Percentiles rank a stretch among this genome's conserved stretches.
These are phyloP conservation scores for Bombylius major DNA, from an alignment of 2,888 invertebrate species.

Conservation along the genomic window DNA sequence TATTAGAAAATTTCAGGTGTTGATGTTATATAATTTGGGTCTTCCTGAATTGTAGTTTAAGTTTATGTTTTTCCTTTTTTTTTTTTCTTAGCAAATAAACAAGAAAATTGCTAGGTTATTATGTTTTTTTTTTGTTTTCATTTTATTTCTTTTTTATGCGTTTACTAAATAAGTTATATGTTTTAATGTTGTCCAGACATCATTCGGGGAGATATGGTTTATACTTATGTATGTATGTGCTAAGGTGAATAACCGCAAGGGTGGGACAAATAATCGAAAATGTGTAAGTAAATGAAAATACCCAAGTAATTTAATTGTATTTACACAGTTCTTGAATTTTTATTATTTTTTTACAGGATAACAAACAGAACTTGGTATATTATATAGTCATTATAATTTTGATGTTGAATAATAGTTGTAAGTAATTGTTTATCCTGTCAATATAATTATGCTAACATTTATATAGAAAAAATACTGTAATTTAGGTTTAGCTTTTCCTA, in stretches of 20 bases:
- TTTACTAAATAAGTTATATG: no score
- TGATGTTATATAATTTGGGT: conserved; percentile 11
- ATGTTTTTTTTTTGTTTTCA: neutral
- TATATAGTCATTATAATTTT: no score
- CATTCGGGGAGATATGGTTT: neutral
- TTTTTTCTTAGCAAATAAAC: neutral
- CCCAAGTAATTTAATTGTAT: conserved; percentile 2
- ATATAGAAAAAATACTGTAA: no score
- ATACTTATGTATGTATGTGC: neutral
- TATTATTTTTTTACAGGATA: no score
- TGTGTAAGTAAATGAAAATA: neutral
- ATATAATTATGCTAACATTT: no score
- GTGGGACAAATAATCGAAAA: conserved; percentile 1
- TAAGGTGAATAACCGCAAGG: conserved; percentile 5
- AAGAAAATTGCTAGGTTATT: conserved; percentile 1
- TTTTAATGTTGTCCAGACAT: no score
- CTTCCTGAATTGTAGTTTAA: neutral
- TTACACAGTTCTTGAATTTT: conserved; percentile 1
- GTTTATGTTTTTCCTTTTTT: neutral
- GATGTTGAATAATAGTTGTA: no score
- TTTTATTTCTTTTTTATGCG: neutral
- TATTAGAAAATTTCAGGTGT: conserved; percentile 4
- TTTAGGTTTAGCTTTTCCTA: no score
- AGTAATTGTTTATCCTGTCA: no score
- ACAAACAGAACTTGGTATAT: no score